Evolutionary conservation across 2,888 invertebrate species (phyloP), one percentile per base, ranked within the genome.

Genomic region (Rhimphoctona megacephalus): DNA sequence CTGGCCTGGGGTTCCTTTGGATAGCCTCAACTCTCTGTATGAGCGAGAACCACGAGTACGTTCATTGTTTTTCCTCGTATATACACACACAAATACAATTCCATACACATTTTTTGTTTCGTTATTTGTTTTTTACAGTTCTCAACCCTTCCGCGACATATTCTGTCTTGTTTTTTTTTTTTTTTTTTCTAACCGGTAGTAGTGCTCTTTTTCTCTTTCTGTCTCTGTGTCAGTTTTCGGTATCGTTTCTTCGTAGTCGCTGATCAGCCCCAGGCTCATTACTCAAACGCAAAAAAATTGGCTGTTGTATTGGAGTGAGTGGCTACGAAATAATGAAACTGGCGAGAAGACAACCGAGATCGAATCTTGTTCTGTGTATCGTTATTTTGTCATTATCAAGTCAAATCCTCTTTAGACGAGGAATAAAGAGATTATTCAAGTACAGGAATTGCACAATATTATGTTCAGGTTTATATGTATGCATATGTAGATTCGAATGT

Each of bases 41-140:
- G 49, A 30, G 14, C 52, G 43, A 66, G 69, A 39, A 14, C n/a
- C 46, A 36, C 64, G 54, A 66, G 49, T 49, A 57, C 85, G 64
- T 43, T 72, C 76, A 85, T 86, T 81, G 79, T 83, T 85, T 87
- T 83, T 73, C n/a, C n/a, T 36, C 54, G 43, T 61, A n/a, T 61
- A n/a, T 78, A 72, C 33, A 52, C 39, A 54, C 52, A 33, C 72
- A 72, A 52, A 72, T 70, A 67, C 67, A 67, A 39, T 67, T 67
- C 46, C 43, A 33, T 73, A 74, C 79, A 66, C 22, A 77, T 72
- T 80, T 76, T 81, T 73, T 84, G 66, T 66, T 30, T 67, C 36
- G 33, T 72, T 72, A 39, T 52, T 78, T 72, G 64, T 54, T 76
- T 69, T 77, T 72, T 49, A 11, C 39, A 33, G 14, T 33, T 52